Evolutionary conservation across 2,797 vertebrate genomes (phyloP).

Genomic region (Accipiter badius): DNA sequence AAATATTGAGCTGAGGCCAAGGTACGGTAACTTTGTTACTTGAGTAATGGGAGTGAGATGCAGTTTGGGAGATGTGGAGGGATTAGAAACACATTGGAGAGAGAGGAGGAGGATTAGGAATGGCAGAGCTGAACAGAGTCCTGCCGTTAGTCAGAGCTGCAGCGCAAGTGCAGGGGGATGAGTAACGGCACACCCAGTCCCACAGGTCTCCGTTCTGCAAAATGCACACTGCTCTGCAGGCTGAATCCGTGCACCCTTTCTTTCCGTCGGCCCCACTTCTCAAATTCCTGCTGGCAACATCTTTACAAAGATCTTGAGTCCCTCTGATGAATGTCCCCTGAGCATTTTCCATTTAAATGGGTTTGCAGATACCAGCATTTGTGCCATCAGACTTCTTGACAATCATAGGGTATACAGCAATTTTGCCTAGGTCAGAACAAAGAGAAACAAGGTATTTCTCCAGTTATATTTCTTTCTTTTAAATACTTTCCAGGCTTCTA

Average conservation of each 20-base stretch:
- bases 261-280: not conserved
- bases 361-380: not conserved
- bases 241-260: not conserved
- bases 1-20: conserved; percentile 5
- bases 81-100: conserved; percentile 31
- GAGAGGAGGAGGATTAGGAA: not conserved
- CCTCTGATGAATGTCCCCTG: not conserved
- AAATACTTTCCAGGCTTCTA: not conserved
- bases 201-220: not conserved
- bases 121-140: not conserved
- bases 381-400: not conserved
- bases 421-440: not conserved
- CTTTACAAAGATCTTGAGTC: not conserved
- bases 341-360: not conserved
- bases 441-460: conserved; percentile 17
- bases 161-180: not conserved
- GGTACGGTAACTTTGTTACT: not conserved
- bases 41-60: not conserved
- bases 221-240: not conserved
- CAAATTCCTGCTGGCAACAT: not conserved
- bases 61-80: not conserved
- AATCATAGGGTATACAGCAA: not conserved
- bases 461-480: not conserved
- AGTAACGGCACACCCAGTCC: conserved; percentile 56
- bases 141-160: conserved; percentile 4